Evolutionary conservation across 2,797 vertebrate genomes (phyloP).

Genomic region (Gymnoscopelus braueri): DNA sequence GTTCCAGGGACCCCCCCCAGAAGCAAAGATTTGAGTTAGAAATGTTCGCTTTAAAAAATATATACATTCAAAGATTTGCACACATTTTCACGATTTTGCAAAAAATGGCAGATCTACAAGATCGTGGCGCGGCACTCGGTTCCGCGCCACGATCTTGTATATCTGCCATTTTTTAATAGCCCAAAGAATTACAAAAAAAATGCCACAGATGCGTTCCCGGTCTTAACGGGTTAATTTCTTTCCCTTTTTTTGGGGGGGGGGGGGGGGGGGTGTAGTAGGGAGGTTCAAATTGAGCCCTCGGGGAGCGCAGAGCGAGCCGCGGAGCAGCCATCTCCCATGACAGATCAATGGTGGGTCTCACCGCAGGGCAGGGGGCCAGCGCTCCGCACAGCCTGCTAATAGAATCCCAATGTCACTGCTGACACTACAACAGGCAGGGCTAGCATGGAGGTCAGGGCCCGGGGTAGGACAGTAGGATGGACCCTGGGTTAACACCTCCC

Average conservation of each 20-base stretch:
- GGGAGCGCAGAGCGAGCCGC: conserved; percentile 69
- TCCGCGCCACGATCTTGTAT: no score
- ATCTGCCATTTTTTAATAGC: no score
- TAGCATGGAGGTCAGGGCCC: conserved; percentile 68
- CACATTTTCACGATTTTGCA: no score
- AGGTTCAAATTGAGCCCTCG: conserved; percentile 80
- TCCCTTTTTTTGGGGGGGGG: conserved; percentile 15
- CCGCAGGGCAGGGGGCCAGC: conserved; percentile 81
- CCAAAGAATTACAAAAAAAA: no score
- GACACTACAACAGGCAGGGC: conserved; percentile 77
- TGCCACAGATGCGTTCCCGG: conserved; percentile 44
- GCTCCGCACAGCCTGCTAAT: conserved; percentile 80
- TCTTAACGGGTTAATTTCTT: conserved; percentile 30
- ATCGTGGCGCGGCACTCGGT: no score
- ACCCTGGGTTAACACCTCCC: not conserved
- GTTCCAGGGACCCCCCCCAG: no score
- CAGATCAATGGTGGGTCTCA: conserved; percentile 86
- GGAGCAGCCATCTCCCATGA: conserved; percentile 83
- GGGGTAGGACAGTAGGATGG: conserved; percentile 68
- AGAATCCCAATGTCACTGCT: conserved; percentile 85
- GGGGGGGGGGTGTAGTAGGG: conserved; percentile 34
- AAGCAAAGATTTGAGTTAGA: no score
- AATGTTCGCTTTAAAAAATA: no score
- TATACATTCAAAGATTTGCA: no score
- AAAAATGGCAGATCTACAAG: no score